Conservation (phyloP, 2,113 vertebrate species). For the Eptesicus fuscus region DNA sequence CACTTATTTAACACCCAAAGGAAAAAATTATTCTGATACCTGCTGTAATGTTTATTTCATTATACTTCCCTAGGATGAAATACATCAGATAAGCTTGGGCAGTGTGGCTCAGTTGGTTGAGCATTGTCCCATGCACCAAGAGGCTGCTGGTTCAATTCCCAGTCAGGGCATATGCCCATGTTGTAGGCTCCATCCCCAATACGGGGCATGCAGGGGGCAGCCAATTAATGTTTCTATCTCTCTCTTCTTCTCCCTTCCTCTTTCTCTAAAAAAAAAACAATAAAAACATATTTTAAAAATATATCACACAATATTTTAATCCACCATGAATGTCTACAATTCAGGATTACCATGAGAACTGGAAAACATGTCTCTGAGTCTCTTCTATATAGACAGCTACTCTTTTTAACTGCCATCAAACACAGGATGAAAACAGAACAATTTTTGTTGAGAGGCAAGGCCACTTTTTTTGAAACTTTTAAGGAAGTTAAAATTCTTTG, state of each 20-base stretch:
- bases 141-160: too few relatives aligned
- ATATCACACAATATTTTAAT: slow-evolving; percentile 17
- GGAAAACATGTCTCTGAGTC: not conserved
- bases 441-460: slow-evolving; percentile 48
- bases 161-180: too few relatives aligned
- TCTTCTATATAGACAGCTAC: not conserved
- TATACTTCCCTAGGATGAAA: not conserved
- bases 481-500: slow-evolving; percentile 32
- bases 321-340: not conserved
- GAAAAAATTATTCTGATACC: not conserved
- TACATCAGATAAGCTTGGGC: not conserved
- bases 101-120: too few relatives aligned
- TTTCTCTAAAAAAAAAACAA: too few relatives aligned
- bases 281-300: not conserved
- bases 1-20: not conserved
- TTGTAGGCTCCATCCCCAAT: too few relatives aligned
- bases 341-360: not conserved
- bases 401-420: not conserved
- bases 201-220: too few relatives aligned
- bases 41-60: not conserved
- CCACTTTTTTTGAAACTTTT: slow-evolving; percentile 52
- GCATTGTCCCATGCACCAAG: too few relatives aligned
- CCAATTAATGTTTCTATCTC: too few relatives aligned
- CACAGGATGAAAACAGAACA: not conserved
- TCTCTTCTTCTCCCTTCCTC: too few relatives aligned